Evolutionary conservation across 2,113 vertebrate genomes (phyloP).

Genomic region (Rhizomys pruinosus): DNA sequence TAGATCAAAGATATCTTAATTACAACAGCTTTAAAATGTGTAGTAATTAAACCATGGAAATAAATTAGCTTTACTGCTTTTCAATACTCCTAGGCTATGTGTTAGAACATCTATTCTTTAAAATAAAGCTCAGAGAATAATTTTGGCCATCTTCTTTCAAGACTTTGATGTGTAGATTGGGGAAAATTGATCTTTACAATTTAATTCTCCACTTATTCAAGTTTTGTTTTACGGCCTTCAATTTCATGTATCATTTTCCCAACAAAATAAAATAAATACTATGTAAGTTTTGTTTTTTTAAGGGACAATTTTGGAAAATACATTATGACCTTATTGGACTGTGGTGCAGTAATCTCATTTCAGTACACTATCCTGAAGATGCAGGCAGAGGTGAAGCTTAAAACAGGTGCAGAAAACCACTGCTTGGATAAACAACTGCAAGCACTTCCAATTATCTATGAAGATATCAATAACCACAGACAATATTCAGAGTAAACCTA

Average conservation of each 20-base stretch:
- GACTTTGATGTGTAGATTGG: neutral
- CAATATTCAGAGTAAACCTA: neutral
- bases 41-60: neutral
- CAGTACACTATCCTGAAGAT: neutral
- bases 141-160: neutral
- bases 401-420: neutral
- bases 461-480: constrained; percentile 23
- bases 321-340: neutral
- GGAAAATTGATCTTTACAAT: neutral
- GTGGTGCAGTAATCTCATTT: neutral
- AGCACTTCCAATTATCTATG: neutral
- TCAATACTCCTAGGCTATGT: neutral
- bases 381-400: neutral
- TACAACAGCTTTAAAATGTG: neutral
- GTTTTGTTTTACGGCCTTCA: neutral
- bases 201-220: neutral
- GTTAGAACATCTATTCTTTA: neutral
- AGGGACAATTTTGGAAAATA: constrained; percentile 14
- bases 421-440: neutral
- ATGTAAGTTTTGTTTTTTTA: neutral
- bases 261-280: neutral
- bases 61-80: neutral
- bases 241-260: neutral
- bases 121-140: neutral
- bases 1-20: neutral